phyloP scores from a whole-genome alignment of 2,888 invertebrate genomes.

The Ennomos fuscantarius region DNA sequence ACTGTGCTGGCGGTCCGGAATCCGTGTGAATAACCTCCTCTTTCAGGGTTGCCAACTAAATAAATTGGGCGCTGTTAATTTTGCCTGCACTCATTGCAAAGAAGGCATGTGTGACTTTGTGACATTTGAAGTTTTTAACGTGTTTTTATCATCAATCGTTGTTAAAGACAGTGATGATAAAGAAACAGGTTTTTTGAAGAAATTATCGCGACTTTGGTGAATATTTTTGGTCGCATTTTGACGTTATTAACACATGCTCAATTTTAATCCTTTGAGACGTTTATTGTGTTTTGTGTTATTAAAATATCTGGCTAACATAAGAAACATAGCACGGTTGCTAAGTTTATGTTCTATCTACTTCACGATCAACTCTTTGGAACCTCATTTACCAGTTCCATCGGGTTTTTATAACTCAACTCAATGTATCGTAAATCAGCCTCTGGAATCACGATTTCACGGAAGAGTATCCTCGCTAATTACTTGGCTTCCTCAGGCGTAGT shows the following conservation, averaged over 20 bases:
- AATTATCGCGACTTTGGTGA: too few relatives aligned
- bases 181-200: background rate
- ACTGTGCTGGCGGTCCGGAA: constrained; percentile 29
- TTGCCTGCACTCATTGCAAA: constrained; percentile 12
- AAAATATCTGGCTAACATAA: too few relatives aligned
- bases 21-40: constrained; percentile 48
- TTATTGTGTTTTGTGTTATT: too few relatives aligned
- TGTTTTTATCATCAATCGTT: constrained; percentile 18
- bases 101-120: constrained; percentile 7
- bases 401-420: background rate
- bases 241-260: too few relatives aligned
- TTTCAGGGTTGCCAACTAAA: constrained; percentile 48
- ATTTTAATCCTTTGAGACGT: too few relatives aligned
- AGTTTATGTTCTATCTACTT: too few relatives aligned
- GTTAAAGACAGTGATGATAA: constrained; percentile 1
- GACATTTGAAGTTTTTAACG: constrained; percentile 5
- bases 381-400: too few relatives aligned
- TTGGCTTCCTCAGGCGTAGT: too few relatives aligned
- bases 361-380: too few relatives aligned
- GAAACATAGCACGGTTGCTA: too few relatives aligned
- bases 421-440: background rate
- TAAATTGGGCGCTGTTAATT: constrained; percentile 45
- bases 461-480: too few relatives aligned
- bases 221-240: too few relatives aligned
- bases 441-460: background rate